Evolutionary conservation across 2,113 vertebrate species (phyloP), one percentile per base, ranked within the genome.

Genomic region (Nettapus auritus): DNA sequence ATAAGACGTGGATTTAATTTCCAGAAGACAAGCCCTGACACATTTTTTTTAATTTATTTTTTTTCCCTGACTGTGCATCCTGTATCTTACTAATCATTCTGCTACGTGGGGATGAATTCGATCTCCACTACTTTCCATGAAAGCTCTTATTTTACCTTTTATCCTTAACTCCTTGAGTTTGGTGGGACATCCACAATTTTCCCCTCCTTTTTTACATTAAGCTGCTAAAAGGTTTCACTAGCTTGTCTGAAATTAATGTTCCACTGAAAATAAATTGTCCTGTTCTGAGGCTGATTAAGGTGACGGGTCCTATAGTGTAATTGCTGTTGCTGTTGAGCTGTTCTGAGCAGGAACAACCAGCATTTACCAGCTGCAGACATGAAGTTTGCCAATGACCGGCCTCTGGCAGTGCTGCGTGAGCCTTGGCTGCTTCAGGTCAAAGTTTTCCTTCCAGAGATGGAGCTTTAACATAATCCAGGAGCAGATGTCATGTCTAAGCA

Each of bases 181-280:
- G 55, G 46, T 17, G 64, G 86, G 46, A 75, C 46, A 71, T 20
- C 64, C 20, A 31, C 42, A 7, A n/a, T 81, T 81, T 11, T 2
- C 1, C n/a, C 59, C 40, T 21, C 3, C 4, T 56, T 77, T 80
- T 83, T 53, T 73, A n/a, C 73, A 81, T 84, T 88, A 83, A 46
- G 76, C 73, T 31, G 29, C 83, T 96, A 36, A 92, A 93, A 93
- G 80, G 63, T 74, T 94, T 80, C 86, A 8, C 68, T 6, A 53
- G 18, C 80, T 81, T 66, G 40, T 88, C 86, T 73, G 91, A 92
- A 96, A 92, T 92, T 81, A 83, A 86, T 77, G 89, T 74, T 77
- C 80, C 86, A 44, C 53, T 77, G 93, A 67, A 85, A 89, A 88
- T 20, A 81, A 70, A 83, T 46, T 9, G 90, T 50, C 67, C 31